These are phyloP conservation scores for Willisornis vidua DNA, from an alignment of 2,113 vertebrate genomes.

Conservation along the genomic window DNA sequence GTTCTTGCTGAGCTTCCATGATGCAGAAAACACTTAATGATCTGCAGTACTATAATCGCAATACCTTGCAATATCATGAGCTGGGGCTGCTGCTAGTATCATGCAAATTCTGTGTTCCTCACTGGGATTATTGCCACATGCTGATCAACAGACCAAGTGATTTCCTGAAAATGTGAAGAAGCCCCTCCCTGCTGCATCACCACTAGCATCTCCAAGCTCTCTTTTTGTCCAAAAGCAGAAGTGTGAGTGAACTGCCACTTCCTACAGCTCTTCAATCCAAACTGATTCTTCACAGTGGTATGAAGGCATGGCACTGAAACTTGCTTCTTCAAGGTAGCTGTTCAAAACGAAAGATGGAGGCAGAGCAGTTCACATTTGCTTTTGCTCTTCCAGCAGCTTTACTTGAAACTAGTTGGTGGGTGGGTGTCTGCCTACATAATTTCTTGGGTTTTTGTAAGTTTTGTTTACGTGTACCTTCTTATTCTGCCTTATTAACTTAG, in stretches of 20 bases:
- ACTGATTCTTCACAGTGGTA: not conserved
- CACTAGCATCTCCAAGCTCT: not conserved
- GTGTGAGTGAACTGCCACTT: not conserved
- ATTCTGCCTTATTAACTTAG: slow-evolving; percentile 42
- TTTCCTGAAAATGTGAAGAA: not conserved
- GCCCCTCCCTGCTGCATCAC: not conserved
- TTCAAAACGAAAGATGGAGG: not conserved
- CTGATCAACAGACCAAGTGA: not conserved
- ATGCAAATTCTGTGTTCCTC: not conserved
- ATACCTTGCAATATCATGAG: not conserved
- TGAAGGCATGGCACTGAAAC: not conserved
- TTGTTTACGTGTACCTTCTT: not conserved
- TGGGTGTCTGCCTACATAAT: slow-evolving; percentile 4
- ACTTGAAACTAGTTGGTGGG: not conserved
- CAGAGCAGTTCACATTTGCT: not conserved
- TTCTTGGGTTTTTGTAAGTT: not conserved
- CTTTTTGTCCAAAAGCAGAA: not conserved
- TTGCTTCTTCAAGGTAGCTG: not conserved
- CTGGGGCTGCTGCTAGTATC: not conserved
- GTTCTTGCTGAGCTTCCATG: not conserved
- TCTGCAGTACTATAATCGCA: not conserved
- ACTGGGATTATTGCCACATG: not conserved
- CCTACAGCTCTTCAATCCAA: not conserved
- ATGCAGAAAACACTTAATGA: not conserved
- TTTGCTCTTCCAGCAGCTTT: not conserved